Base-by-base conservation (phyloP, 2,113 vertebrate species). In the Anarrhichthys ocellatus region DNA sequence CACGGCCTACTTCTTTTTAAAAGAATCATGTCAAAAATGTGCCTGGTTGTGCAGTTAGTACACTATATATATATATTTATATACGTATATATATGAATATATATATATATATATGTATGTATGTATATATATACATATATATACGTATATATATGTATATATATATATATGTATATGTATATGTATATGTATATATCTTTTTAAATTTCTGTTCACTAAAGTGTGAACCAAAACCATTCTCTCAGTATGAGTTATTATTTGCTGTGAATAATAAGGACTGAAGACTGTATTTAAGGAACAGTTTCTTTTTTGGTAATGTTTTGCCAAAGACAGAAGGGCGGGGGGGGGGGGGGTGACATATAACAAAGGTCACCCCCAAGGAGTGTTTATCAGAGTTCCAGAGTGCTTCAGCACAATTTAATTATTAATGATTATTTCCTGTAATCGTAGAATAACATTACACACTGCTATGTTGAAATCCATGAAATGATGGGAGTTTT, bases 1-100 rank as follows among this genome's bases (percentile, higher is more conserved):
- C 93, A 93, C 80, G 87, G 73, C 88, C 88, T 87, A 85, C 48
- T 83, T 32, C 32, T 32, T 32, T 32, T 78, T 24, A 46, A 11
- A 71, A 10, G n/a, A 40, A 75, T 67, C 24, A 20, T 58, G 61
- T 82, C 64, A 59, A 72, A 27, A 56, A 4, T 58, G n/a, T 8
- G 36, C 11, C 9, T 52, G 22, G 0, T 71, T 68, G 11, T 71
- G 46, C 0, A 72, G 22, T 48, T 9, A 1, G 22, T 75, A 6
- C 52, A 61, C 10, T 29, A 3, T 40, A 24, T 11, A 4, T 54
- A 54, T 44, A 44, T 42, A 4, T 42, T n/a, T n/a, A n/a, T n/a
- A n/a, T n/a, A n/a, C n/a, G n/a, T n/a, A n/a, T n/a, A n/a, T n/a
- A n/a, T n/a, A n/a, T n/a, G n/a, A n/a, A 42, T 40, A 6, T 42